Evolutionary conservation across 2,113 vertebrate species (phyloP).

Genomic region (Colossoma macropomum): DNA sequence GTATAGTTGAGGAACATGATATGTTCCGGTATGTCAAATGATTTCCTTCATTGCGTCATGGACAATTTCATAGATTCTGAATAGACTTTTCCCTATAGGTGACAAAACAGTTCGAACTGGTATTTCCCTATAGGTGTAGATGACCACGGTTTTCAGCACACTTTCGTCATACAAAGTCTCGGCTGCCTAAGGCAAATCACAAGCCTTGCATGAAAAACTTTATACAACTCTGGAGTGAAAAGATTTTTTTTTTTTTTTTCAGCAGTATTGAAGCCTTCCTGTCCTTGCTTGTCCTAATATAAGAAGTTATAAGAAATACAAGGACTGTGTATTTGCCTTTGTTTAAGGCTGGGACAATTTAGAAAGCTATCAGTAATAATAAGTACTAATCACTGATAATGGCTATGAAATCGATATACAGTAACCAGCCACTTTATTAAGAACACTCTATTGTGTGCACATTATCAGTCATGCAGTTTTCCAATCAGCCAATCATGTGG

Average conservation of each 20-base stretch:
- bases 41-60: not conserved
- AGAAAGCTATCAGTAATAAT: no score
- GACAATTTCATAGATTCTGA: not conserved
- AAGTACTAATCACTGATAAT: no score
- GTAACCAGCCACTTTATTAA: no score
- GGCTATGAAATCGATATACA: no score
- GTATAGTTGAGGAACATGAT: not conserved
- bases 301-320: no score
- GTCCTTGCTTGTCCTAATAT: not conserved
- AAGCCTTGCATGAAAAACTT: not conserved
- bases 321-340: not conserved
- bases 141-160: not conserved
- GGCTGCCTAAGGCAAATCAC: not conserved
- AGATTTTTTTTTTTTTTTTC: not conserved
- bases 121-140: not conserved
- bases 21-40: not conserved
- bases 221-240: not conserved
- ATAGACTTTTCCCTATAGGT: not conserved
- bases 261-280: not conserved
- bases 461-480: no score
- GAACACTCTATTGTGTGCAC: no score
- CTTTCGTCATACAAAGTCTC: not conserved
- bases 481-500: no score
- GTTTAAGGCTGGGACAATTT: no score
- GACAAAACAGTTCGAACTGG: not conserved